A percentile compares a stretch with the other conserved stretches of the same genome.
Evolutionary conservation across 2,797 vertebrate species (phyloP).

Genomic region (Emys orbicularis): DNA sequence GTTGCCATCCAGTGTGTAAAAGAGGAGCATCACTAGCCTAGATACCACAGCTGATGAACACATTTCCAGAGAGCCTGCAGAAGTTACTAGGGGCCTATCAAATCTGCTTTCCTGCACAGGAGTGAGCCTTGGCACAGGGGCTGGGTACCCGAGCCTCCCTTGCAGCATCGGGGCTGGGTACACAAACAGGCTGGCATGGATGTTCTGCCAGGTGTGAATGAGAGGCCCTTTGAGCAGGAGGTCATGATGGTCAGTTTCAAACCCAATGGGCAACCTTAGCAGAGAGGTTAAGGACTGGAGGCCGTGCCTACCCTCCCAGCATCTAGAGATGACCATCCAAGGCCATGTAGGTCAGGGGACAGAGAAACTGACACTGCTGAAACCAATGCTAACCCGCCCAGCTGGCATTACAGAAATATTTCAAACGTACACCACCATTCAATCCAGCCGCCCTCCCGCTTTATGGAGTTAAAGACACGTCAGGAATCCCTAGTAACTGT

Average conservation of each 20-base stretch:
- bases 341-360: not conserved
- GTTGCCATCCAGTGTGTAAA: not conserved
- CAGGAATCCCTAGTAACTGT: not conserved
- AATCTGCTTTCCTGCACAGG: not conserved
- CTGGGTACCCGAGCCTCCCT: no score
- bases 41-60: not conserved
- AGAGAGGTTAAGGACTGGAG: no score
- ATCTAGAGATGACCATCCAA: not conserved
- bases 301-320: not conserved
- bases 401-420: not conserved
- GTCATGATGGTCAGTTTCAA: no score
- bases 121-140: not conserved
- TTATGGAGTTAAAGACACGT: not conserved
- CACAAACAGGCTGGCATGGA: not conserved
- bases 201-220: not conserved
- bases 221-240: not conserved
- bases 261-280: no score
- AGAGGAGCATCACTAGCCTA: not conserved
- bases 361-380: not conserved
- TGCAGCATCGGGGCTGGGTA: no score
- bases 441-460: not conserved
- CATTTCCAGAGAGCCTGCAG: not conserved
- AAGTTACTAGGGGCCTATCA: not conserved
- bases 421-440: not conserved
- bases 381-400: not conserved